Conservation (phyloP, 2,888 invertebrate species). For the Keiferia lycopersicella region DNA sequence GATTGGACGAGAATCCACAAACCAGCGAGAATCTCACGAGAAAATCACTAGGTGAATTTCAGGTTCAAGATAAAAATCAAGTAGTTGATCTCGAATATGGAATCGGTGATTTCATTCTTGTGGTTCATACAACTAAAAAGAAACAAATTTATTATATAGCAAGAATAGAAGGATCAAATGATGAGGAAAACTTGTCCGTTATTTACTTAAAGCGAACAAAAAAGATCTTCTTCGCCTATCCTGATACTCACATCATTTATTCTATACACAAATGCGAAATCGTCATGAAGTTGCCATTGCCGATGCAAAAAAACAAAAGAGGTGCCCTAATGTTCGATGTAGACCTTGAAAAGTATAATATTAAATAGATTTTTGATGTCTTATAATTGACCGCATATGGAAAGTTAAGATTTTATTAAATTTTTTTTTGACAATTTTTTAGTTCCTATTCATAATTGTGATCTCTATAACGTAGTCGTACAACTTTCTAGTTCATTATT, state of each 20-base stretch:
- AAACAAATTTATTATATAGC: conserved; percentile 11
- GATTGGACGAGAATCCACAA: not conserved
- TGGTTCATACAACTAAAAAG: not conserved
- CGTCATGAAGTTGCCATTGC: conserved; percentile 14
- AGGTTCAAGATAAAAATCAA: not conserved
- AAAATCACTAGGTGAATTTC: not conserved
- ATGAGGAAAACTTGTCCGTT: conserved; percentile 4
- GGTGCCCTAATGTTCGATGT: conserved; percentile 11
- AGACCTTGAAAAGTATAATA: not conserved
- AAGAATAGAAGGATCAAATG: conserved; percentile 10
- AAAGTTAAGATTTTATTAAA: not conserved
- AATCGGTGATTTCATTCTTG: conserved; percentile 3
- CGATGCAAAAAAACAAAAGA: conserved; percentile 8
- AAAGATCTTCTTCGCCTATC: not conserved
- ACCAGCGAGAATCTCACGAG: not conserved
- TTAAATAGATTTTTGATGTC: not conserved
- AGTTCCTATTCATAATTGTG: not conserved
- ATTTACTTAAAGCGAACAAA: conserved; percentile 1
- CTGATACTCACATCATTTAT: conserved; percentile 18
- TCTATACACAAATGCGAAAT: conserved; percentile 10
- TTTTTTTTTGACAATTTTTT: not conserved
- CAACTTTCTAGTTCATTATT: not conserved
- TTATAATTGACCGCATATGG: not conserved
- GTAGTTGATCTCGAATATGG: not conserved
- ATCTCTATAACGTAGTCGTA: not conserved